Base-by-base conservation (phyloP, 1,140 invertebrate species). In the Drosophila nebulosa region DNA sequence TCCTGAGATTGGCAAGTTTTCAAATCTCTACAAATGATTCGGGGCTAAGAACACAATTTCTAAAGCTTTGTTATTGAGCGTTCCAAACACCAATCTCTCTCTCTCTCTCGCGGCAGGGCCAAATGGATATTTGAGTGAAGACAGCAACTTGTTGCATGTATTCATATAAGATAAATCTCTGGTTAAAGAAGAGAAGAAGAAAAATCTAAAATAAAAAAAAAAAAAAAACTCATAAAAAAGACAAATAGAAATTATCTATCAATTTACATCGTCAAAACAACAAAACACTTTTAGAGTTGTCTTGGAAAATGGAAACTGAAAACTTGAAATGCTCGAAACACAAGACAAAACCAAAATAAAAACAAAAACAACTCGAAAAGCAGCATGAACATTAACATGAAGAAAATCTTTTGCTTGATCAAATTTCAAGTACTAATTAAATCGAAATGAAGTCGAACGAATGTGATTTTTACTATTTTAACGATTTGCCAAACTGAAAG, bases 191-290 rank as follows among this genome's bases (percentile, higher is more conserved):
- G 16, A 4, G 36, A 42, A 2, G 7, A 42, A 18, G 2, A 42
- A 10, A 3, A 16, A 50, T 27, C 16, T 10, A 62, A 51, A 16
- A 12, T 32, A 10, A 16, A 4, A 12, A 52, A 18, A 69, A 30
- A 16, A 16, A 42, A 12, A 64, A 69, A 39, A 18, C 26, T 58
- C 22, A 53, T 72, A 52, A 72, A 73, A 21, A 52, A 64, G 69
- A 73, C 64, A 61, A 52, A 73, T 60, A 62, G 32, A 56, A 63
- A 42, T 71, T 46, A 46, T 46, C 39, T 74, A 74, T 74, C 35
- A 74, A 66, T 74, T 67, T 74, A 56, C 70, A 74, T 74, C 27
- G 60, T 56, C 12, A 39, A 5, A 64, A 73, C 70, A 73, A 50
- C 69, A 35, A 73, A 73, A 73, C 6, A 71, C 70, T 73, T 32